Evolutionary conservation across 1,140 invertebrate genomes (phyloP).

Genomic region (Varroa destructor): DNA sequence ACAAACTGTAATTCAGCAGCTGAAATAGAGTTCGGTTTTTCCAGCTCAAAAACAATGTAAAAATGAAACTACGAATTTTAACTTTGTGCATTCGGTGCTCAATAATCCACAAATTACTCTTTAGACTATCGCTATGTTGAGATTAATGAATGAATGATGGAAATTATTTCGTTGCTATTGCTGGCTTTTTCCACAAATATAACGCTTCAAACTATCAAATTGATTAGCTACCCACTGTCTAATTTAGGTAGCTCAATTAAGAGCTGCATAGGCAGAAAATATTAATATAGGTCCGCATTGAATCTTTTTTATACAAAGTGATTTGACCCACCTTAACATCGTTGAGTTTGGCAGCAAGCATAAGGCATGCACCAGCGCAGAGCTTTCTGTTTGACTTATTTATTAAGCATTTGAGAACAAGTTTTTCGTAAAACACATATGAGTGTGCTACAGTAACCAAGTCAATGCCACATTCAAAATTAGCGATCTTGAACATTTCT

Average conservation of each 20-base stretch:
- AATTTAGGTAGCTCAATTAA: not conserved
- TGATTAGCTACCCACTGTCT: no score
- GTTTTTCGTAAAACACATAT: slow-evolving; percentile 93
- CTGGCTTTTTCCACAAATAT: no score
- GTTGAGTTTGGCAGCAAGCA: slow-evolving; percentile 87
- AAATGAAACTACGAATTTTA: no score
- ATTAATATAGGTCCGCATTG: slow-evolving; percentile 24
- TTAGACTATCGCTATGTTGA: no score
- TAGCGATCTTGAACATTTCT: slow-evolving; percentile 85
- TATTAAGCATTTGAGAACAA: slow-evolving; percentile 73
- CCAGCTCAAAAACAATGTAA: no score
- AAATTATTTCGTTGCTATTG: no score
- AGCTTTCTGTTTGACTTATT: slow-evolving; percentile 89
- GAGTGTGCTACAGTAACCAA: slow-evolving; percentile 82
- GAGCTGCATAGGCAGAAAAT: slow-evolving; percentile 16
- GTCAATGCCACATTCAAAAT: slow-evolving; percentile 56
- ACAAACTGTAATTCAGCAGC: no score
- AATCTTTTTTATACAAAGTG: slow-evolving; percentile 64
- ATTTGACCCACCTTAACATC: slow-evolving; percentile 62
- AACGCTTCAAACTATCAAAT: no score
- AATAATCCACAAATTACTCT: no score
- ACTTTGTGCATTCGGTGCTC: no score
- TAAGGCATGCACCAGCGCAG: slow-evolving; percentile 81
- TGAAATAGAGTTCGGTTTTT: no score
- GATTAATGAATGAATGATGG: no score